phyloP scores from a whole-genome alignment of 2,888 invertebrate genomes.

The Prenolepis imparis region DNA sequence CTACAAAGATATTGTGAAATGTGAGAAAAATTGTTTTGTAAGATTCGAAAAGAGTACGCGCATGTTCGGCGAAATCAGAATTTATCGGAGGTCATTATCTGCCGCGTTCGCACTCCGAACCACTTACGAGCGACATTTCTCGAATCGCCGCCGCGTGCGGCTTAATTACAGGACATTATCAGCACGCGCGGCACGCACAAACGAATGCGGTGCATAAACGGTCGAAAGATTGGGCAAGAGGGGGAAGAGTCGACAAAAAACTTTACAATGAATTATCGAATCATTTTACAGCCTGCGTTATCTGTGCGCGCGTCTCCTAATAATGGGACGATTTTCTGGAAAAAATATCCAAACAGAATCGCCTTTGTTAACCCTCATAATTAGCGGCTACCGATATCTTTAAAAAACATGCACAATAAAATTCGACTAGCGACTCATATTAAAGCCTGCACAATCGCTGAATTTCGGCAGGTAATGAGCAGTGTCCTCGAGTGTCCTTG shows the following conservation, averaged over 20 bases:
- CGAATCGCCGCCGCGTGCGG: constrained; percentile 38
- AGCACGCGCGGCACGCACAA: constrained; percentile 49
- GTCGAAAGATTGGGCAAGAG: not conserved
- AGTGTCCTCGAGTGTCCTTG: constrained; percentile 30
- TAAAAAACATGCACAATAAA: constrained; percentile 2
- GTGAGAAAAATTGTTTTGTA: constrained; percentile 32
- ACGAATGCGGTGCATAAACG: constrained; percentile 42
- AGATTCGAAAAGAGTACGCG: not conserved
- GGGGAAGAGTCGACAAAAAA: not conserved
- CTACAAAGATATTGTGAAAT: constrained; percentile 18
- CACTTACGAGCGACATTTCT: constrained; percentile 46
- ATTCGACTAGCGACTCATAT: not conserved
- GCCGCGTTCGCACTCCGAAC: constrained; percentile 31
- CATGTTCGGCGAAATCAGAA: constrained; percentile 36
- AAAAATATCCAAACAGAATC: constrained; percentile 1
- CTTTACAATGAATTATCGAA: not conserved
- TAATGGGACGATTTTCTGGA: constrained; percentile 27
- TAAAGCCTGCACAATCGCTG: not conserved
- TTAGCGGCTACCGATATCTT: not conserved
- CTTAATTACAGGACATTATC: constrained; percentile 37
- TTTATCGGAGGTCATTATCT: constrained; percentile 34
- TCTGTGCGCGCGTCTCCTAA: not conserved
- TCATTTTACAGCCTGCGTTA: constrained; percentile 17
- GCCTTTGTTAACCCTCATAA: constrained; percentile 17
- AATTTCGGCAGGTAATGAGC: constrained; percentile 31